Evolutionary conservation across 2,113 vertebrate species (phyloP).

Genomic region (Spilogale gracilis): DNA sequence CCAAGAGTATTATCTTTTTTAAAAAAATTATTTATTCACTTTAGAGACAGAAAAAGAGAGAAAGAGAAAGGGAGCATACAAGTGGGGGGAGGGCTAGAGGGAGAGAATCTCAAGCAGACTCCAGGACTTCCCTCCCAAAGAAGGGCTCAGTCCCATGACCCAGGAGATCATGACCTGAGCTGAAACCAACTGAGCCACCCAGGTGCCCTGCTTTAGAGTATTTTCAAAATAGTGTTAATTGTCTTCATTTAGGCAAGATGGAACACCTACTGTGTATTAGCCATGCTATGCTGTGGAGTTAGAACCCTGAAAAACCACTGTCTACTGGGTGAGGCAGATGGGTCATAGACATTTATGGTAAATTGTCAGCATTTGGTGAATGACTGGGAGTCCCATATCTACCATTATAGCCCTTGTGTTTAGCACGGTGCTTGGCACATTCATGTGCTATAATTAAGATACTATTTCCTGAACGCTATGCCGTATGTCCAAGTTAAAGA

Average conservation of each 20-base stretch:
- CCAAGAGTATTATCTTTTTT: not conserved
- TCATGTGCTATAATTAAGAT: not conserved
- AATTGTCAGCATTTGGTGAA: not conserved
- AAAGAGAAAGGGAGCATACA: not conserved
- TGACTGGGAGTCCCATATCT: not conserved
- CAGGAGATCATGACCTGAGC: not conserved
- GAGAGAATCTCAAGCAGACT: not conserved
- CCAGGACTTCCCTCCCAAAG: not conserved
- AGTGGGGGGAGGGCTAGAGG: not conserved
- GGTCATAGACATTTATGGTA: not conserved
- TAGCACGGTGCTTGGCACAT: not conserved
- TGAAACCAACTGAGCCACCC: not conserved
- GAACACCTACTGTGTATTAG: not conserved
- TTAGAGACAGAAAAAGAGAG: not conserved
- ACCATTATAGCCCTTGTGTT: accelerated
- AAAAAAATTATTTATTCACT: not conserved
- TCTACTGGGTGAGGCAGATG: not conserved
- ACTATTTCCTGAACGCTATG: not conserved
- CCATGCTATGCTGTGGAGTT: not conserved
- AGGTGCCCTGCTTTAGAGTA: not conserved
- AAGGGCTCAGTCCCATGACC: not conserved
- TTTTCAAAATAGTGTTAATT: not conserved
- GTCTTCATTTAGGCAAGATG: not conserved
- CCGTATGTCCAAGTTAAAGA: not conserved
- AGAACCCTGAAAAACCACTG: not conserved